A percentile compares a stretch with the other conserved stretches of the same genome.
Evolutionary conservation across 2,888 invertebrate species (phyloP).

Genomic region (Idaea straminata): DNA sequence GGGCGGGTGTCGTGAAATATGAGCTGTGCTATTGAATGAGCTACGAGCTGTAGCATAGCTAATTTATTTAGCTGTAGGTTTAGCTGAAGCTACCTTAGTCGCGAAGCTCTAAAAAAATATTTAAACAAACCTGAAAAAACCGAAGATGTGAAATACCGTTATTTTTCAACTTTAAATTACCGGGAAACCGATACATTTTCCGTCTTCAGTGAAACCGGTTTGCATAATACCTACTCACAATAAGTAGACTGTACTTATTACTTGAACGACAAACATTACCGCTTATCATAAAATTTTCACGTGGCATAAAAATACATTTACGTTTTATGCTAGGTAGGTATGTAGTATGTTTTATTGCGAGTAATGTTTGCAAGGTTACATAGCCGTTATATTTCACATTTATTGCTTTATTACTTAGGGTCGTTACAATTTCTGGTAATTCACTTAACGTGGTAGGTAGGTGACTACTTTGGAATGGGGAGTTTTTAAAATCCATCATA

Average conservation of each 20-base stretch:
- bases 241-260: conserved; percentile 8
- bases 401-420: background rate
- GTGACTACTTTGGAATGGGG: background rate
- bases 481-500: background rate
- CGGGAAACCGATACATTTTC: too few relatives aligned
- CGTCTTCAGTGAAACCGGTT: too few relatives aligned
- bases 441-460: background rate
- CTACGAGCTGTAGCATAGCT: background rate
- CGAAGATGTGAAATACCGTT: too few relatives aligned
- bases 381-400: background rate
- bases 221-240: background rate
- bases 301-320: conserved; percentile 22
- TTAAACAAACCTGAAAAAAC: too few relatives aligned
- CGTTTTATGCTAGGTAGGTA: conserved; percentile 19
- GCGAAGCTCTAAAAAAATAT: too few relatives aligned
- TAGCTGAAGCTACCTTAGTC: background rate
- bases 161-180: too few relatives aligned
- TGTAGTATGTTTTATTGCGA: conserved; percentile 17
- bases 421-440: conserved; percentile 1
- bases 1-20: conserved; percentile 41
- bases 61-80: background rate
- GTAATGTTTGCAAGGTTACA: conserved; percentile 2
- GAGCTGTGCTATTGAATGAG: conserved; percentile 25
- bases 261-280: background rate
- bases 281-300: conserved; percentile 23